Evolutionary conservation across 2,888 invertebrate genomes (phyloP).

Genomic region (Ceriagrion tenellum): DNA sequence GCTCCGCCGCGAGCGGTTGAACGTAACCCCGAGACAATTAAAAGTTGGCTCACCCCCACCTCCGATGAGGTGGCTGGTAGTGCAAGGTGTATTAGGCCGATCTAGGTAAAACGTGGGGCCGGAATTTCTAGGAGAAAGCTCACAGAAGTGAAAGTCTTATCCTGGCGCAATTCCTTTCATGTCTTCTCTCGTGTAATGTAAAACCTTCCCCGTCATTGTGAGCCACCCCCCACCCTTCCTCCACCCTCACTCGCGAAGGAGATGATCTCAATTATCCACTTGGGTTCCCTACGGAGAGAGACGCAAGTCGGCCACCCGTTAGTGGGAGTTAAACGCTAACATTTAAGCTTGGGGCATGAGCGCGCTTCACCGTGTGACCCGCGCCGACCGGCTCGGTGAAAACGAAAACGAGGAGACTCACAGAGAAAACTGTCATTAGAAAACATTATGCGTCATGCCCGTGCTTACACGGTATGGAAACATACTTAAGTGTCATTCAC

Average conservation of each 20-base stretch:
- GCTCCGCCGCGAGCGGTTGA: neutral
- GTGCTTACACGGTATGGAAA: constrained; percentile 13
- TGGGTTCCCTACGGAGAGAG: neutral
- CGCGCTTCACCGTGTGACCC: neutral
- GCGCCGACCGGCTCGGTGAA: neutral
- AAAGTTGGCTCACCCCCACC: neutral
- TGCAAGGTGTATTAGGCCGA: neutral
- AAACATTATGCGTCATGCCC: constrained; percentile 27
- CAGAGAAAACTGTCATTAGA: constrained; percentile 17
- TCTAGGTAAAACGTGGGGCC: constrained; percentile 32
- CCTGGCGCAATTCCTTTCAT: constrained; percentile 46
- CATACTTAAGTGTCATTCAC: neutral
- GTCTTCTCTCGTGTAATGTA: neutral
- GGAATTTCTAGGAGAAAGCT: constrained; percentile 65
- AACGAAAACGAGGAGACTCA: neutral
- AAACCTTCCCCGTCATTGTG: constrained; percentile 33
- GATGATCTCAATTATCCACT: constrained; percentile 43
- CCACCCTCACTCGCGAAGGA: neutral
- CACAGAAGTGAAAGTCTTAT: constrained; percentile 60
- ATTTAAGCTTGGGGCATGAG: neutral
- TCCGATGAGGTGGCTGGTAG: neutral
- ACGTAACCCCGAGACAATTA: neutral
- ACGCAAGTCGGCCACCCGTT: neutral
- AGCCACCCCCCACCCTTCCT: neutral
- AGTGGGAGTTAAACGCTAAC: neutral